A percentile compares a stretch with the other conserved stretches of the same genome.
These are phyloP conservation scores for Steatornis caripensis DNA, from an alignment of 2,113 vertebrate species.

Conservation along the genomic window DNA sequence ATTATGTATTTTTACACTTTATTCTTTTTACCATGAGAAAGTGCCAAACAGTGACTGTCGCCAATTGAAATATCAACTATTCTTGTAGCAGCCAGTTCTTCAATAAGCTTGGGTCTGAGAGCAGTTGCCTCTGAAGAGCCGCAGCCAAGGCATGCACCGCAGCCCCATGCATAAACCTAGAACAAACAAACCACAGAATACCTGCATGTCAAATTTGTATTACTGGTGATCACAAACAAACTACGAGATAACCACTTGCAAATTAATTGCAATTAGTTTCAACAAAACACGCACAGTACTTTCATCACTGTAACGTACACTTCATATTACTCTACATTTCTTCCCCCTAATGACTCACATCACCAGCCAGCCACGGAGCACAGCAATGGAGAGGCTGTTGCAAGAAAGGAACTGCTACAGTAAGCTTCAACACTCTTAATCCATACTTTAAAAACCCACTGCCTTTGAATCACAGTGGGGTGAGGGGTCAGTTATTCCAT, in stretches of 20 bases:
- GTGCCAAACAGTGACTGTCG: constrained; percentile 95
- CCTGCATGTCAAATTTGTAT: neutral
- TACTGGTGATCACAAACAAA: neutral
- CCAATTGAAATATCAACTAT: constrained; percentile 98
- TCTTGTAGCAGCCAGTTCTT: constrained; percentile 92
- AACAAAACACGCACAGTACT: neutral
- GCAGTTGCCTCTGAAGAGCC: constrained; percentile 96
- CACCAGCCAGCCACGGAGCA: neutral
- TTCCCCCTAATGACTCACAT: neutral
- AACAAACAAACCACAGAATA: neutral
- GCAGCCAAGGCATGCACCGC: constrained; percentile 94
- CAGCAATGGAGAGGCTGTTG: neutral
- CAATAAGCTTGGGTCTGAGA: constrained; percentile 90
- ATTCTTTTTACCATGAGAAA: constrained; percentile 88
- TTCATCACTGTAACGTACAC: neutral
- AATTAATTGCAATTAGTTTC: neutral
- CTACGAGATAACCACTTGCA: neutral
- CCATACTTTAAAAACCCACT: neutral
- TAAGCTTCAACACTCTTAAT: neutral
- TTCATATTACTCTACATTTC: accelerated
- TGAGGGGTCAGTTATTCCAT: neutral
- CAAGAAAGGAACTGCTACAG: neutral
- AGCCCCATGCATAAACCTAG: constrained; percentile 97
- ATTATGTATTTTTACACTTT: neutral
- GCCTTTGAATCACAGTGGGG: neutral